Percentiles rank a stretch among this genome's conserved stretches.
phyloP scores from a whole-genome alignment of 1,140 invertebrate species.

The Eurosta solidaginis region DNA sequence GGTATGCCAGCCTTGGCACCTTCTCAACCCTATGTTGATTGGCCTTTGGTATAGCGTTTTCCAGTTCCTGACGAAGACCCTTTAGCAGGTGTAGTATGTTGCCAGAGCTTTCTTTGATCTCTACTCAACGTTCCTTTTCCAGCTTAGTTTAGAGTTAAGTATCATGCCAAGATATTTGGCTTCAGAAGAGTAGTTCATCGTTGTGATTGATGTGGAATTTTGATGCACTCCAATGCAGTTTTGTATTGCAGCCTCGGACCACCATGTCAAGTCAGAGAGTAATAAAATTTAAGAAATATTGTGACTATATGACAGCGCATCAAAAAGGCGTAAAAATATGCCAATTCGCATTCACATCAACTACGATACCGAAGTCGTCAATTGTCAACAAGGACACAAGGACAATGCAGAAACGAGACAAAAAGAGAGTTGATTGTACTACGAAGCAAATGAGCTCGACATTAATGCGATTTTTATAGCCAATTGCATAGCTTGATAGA shows the following conservation, averaged over 20 bases:
- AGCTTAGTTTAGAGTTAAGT: too few species aligned
- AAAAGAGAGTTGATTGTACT: not conserved
- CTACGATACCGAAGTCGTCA: not conserved
- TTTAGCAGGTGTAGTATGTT: too few species aligned
- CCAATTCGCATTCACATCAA: not conserved
- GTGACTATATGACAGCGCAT: not conserved
- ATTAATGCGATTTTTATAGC: slow-evolving; percentile 20
- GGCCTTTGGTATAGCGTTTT: too few species aligned
- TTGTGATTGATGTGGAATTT: not conserved
- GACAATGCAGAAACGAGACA: not conserved
- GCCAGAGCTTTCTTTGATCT: too few species aligned
- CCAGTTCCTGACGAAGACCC: not conserved
- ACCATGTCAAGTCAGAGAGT: not conserved
- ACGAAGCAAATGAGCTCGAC: not conserved
- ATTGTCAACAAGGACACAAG: not conserved
- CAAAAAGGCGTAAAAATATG: not conserved
- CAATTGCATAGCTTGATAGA: not conserved
- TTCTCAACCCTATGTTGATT: too few species aligned
- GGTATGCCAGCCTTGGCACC: too few species aligned
- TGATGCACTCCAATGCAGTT: too few species aligned
- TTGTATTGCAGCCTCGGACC: not conserved
- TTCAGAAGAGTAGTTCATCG: not conserved
- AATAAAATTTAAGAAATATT: not conserved
- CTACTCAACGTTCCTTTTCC: too few species aligned
- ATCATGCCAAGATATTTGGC: too few species aligned